These are phyloP conservation scores for Mastomys natalensis DNA, from an alignment of 2,113 vertebrate species.

Conservation along the genomic window DNA sequence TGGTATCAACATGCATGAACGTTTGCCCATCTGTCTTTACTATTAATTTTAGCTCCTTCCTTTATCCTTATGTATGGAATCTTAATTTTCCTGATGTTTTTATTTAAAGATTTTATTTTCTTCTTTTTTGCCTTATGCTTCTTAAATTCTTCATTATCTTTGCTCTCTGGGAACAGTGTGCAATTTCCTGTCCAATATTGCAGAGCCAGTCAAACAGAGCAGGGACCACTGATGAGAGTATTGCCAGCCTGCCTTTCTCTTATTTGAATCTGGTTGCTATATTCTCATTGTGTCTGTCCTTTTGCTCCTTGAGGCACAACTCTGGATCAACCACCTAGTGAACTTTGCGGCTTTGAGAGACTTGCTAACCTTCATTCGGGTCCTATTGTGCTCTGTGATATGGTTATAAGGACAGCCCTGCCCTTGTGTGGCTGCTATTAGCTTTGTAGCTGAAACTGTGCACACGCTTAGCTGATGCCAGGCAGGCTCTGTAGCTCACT, in stretches of 20 bases:
- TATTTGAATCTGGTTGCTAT: background rate
- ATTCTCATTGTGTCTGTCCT: background rate
- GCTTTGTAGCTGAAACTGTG: background rate
- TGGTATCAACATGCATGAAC: background rate
- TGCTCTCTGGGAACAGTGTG: background rate
- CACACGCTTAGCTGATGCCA: background rate
- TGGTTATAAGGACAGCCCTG: background rate
- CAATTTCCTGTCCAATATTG: constrained; percentile 13
- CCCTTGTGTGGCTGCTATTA: background rate
- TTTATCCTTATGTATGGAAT: background rate
- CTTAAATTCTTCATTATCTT: background rate
- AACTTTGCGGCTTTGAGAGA: background rate
- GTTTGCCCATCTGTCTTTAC: background rate
- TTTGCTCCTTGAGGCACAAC: no score
- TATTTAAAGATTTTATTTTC: background rate
- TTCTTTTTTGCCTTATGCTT: background rate
- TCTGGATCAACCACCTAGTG: background rate
- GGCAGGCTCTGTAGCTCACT: no score
- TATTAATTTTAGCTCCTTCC: background rate
- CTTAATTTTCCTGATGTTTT: background rate
- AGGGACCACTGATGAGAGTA: background rate
- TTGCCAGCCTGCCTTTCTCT: background rate
- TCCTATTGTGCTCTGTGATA: background rate
- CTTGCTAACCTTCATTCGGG: background rate
- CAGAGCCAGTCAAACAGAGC: background rate